A percentile compares a stretch with the other conserved stretches of the same genome.
These are phyloP conservation scores for Strigops habroptila DNA, from an alignment of 2,113 vertebrate species.

Conservation along the genomic window DNA sequence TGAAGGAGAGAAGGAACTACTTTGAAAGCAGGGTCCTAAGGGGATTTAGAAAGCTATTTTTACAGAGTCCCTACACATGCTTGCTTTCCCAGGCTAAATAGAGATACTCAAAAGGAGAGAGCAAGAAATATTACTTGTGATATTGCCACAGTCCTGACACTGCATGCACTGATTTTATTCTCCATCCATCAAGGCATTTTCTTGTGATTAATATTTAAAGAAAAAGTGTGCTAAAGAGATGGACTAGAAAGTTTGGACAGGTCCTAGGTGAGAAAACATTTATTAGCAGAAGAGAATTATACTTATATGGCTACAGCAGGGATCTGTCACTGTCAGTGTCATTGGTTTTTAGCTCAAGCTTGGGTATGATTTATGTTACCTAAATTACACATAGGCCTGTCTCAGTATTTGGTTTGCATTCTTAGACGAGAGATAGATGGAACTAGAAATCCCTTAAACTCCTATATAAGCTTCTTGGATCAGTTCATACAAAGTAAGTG, in stretches of 20 bases:
- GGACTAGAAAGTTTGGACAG: neutral
- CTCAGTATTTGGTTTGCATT: neutral
- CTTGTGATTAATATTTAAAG: neutral
- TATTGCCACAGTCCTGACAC: neutral
- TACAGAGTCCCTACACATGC: neutral
- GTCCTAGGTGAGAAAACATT: neutral
- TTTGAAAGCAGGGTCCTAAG: neutral
- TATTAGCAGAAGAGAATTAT: neutral
- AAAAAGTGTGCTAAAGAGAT: neutral
- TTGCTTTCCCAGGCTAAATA: neutral
- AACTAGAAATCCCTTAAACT: constrained; percentile 16
- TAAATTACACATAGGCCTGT: neutral
- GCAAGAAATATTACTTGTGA: neutral
- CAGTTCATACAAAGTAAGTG: neutral
- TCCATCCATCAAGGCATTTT: neutral
- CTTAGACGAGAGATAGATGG: neutral
- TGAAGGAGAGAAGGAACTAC: neutral
- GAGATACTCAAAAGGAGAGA: neutral
- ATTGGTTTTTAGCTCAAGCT: neutral
- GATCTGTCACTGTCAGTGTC: neutral
- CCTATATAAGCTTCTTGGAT: neutral
- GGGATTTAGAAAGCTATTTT: neutral
- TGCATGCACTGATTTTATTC: neutral
- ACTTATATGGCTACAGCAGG: neutral
- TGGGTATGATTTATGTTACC: constrained; percentile 2